Conservation (phyloP, 2,797 vertebrate species). For the Clarias laeviceps region DNA sequence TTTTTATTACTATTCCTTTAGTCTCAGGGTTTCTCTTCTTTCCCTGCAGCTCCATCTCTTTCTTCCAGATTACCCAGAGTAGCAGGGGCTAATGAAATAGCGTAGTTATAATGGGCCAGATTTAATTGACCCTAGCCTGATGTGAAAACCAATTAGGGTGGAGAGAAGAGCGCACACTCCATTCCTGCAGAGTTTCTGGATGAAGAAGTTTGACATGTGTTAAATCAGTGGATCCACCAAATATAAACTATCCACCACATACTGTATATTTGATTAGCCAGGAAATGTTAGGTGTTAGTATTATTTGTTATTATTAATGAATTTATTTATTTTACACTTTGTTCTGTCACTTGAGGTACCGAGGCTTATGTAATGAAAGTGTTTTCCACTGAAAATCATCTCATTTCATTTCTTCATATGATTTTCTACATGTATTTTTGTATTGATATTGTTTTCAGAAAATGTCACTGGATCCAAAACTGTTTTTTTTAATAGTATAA, state of each 20-base stretch:
- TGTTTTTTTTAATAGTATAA: not conserved
- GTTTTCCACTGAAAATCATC: not conserved
- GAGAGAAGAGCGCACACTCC: constrained; percentile 59
- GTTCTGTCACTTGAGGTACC: not conserved
- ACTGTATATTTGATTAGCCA: not conserved
- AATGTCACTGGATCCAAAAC: not conserved
- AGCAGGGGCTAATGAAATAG: constrained; percentile 71
- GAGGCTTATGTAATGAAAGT: not conserved
- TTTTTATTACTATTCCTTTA: too few species aligned
- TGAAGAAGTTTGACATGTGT: not conserved
- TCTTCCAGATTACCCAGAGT: constrained; percentile 56
- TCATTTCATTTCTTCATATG: not conserved
- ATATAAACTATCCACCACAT: not conserved
- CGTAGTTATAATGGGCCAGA: constrained; percentile 69
- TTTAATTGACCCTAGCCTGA: constrained; percentile 71
- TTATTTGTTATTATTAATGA: not conserved
- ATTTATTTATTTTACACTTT: not conserved
- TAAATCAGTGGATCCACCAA: not conserved
- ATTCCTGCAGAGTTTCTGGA: constrained; percentile 43
- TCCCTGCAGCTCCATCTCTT: constrained; percentile 33
- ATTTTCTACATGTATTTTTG: not conserved
- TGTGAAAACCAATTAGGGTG: constrained; percentile 68
- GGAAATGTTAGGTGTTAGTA: not conserved
- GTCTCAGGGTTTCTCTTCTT: not conserved
- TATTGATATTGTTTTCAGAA: too few species aligned